These are phyloP conservation scores for Portunus trituberculatus DNA, from an alignment of 1,140 invertebrate species.

Conservation along the genomic window DNA sequence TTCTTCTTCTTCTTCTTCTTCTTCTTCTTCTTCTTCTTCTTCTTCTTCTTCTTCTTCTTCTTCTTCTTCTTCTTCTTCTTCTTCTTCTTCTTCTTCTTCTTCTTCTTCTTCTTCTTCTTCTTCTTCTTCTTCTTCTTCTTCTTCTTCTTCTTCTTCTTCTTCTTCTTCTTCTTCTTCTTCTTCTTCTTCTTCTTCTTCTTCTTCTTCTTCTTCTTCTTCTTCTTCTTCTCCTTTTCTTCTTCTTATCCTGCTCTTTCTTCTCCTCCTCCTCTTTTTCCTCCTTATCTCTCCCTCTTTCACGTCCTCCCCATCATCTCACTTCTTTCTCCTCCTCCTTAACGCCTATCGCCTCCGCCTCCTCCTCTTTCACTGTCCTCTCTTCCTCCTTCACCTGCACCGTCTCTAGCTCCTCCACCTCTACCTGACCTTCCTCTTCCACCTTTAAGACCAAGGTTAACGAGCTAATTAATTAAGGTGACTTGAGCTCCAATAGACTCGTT, in stretches of 20 bases:
- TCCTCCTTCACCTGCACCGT: background rate
- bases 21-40: no score
- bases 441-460: background rate
- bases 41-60: background rate
- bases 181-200: no score
- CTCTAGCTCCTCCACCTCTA: background rate
- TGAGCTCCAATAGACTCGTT: slow-evolving; percentile 6
- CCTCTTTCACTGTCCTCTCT: background rate
- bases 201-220: background rate
- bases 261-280: background rate
- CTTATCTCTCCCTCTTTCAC: background rate
- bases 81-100: background rate
- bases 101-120: background rate
- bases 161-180: no score
- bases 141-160: background rate
- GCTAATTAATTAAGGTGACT: slow-evolving; percentile 15
- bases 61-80: background rate
- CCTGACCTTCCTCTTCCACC: background rate
- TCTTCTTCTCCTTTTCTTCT: background rate
- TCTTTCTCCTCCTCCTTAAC: background rate
- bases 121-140: background rate
- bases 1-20: no score
- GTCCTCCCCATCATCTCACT: background rate
- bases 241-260: background rate
- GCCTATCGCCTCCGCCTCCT: background rate